phyloP scores from a whole-genome alignment of 2,797 vertebrate genomes.

The Spinus pinus region DNA sequence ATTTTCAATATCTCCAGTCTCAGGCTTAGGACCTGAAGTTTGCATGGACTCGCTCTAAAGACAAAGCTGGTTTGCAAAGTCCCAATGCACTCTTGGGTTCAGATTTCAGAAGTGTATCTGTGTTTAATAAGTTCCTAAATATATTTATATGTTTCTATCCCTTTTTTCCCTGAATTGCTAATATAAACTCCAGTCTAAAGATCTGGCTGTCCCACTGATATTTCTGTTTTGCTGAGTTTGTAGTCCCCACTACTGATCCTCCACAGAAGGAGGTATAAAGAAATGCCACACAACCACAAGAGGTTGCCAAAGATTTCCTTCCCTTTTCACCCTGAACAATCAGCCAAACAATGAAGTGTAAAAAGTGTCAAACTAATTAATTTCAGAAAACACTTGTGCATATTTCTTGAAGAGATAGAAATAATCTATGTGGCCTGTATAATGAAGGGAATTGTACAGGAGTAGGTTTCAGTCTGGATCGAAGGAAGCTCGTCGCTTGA shows the following conservation, averaged over 20 bases:
- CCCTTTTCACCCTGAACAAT: background rate
- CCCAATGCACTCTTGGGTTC: background rate
- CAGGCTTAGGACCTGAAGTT: background rate
- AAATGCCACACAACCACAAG: background rate
- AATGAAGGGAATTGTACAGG: background rate
- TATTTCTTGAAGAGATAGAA: background rate
- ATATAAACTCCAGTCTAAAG: background rate
- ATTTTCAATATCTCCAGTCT: background rate
- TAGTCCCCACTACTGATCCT: background rate
- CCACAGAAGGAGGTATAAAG: background rate
- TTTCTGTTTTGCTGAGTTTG: background rate
- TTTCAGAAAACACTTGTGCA: background rate
- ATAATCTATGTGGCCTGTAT: background rate
- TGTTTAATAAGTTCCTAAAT: background rate
- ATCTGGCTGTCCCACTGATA: background rate
- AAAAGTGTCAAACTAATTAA: background rate
- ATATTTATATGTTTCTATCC: background rate
- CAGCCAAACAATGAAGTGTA: background rate
- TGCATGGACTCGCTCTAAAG: background rate
- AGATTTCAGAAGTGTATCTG: background rate
- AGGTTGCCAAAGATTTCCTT: background rate
- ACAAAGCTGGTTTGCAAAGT: background rate
- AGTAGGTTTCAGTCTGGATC: background rate
- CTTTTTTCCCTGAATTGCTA: background rate
- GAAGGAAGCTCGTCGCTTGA: fast-evolving